These are phyloP conservation scores for Steinernema hermaphroditum DNA, from an alignment of 2,888 invertebrate genomes.

Conservation along the genomic window DNA sequence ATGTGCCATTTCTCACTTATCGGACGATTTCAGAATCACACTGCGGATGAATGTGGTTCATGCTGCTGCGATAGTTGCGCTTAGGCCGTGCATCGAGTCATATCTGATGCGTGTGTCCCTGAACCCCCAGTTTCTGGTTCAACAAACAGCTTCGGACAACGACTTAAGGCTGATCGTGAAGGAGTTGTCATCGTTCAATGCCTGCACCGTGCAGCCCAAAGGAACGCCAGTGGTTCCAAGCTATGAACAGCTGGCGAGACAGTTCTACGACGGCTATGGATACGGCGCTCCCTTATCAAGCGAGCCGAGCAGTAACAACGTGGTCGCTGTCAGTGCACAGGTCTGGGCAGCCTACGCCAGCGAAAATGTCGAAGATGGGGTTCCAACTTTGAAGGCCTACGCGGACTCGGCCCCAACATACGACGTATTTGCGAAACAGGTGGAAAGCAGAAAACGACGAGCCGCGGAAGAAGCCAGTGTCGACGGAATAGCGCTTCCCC, in stretches of 20 bases:
- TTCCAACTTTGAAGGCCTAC: not conserved
- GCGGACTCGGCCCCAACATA: not conserved
- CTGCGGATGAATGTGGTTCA: constrained; percentile 79
- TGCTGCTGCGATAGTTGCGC: constrained; percentile 81
- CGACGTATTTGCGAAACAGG: not conserved
- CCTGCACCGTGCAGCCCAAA: not conserved
- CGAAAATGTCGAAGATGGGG: not conserved
- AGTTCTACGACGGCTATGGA: constrained; percentile 18
- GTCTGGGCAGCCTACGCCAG: not conserved
- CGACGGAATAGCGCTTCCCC: not conserved
- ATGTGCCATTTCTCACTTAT: constrained; percentile 17
- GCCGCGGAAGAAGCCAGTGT: not conserved
- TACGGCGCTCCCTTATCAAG: not conserved
- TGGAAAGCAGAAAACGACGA: not conserved
- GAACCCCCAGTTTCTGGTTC: constrained; percentile 72
- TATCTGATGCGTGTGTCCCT: constrained; percentile 80
- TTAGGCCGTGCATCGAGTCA: constrained; percentile 85
- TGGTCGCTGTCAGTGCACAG: not conserved
- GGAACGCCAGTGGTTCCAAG: not conserved
- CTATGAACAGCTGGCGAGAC: not conserved
- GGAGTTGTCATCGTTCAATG: not conserved
- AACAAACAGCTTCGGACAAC: constrained; percentile 20
- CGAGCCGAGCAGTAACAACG: not conserved
- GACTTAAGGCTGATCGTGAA: constrained; percentile 31
- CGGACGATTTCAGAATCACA: constrained; percentile 74